Conservation (phyloP, 2,888 invertebrate genomes). For the Agrypnus murinus region DNA sequence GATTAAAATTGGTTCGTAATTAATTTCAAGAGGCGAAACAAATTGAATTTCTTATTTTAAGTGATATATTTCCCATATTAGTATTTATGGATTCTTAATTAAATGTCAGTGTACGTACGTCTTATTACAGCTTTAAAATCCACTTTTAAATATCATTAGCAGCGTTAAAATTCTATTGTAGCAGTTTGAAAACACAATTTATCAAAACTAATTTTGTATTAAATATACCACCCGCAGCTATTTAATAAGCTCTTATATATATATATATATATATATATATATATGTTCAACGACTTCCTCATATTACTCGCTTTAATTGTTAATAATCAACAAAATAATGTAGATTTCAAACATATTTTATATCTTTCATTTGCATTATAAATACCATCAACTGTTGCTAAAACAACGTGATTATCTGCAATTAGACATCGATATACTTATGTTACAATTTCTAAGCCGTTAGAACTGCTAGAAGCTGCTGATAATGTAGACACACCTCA, state of each 20-base stretch:
- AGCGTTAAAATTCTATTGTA: neutral
- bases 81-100: too few relatives aligned
- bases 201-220: neutral
- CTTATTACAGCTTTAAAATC: neutral
- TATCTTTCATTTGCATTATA: constrained; percentile 15
- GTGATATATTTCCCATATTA: too few relatives aligned
- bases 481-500: constrained; percentile 38
- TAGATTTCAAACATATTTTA: constrained; percentile 6
- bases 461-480: constrained; percentile 16
- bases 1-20: too few relatives aligned
- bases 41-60: too few relatives aligned
- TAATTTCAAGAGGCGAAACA: too few relatives aligned
- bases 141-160: constrained; percentile 5
- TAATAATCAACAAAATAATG: constrained; percentile 12
- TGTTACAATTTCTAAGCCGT: constrained; percentile 29
- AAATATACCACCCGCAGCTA: neutral
- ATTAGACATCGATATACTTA: constrained; percentile 26
- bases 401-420: constrained; percentile 31
- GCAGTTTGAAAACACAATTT: neutral
- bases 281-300: too few relatives aligned
- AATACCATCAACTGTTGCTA: constrained; percentile 21
- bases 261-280: too few relatives aligned
- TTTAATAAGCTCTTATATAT: too few relatives aligned
- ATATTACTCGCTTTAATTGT: too few relatives aligned
- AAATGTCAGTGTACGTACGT: too few relatives aligned